Percentiles rank a stretch among this genome's conserved stretches.
phyloP scores from a whole-genome alignment of 1,140 invertebrate species.

The Zaprionus gabonicus region DNA sequence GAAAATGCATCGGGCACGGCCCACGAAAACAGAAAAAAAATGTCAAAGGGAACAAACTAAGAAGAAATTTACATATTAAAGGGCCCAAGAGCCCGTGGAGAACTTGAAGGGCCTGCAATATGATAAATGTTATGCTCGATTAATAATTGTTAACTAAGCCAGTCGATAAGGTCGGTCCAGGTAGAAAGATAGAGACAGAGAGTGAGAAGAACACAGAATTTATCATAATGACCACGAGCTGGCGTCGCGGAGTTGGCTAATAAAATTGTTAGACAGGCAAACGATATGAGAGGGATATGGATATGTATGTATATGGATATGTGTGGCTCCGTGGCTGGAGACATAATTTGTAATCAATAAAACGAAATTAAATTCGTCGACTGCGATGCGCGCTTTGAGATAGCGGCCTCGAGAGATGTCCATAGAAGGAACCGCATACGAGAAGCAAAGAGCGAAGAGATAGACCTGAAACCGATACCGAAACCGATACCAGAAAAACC shows the following conservation, averaged over 20 bases:
- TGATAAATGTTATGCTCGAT: conserved; percentile 84
- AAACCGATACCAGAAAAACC: conserved; percentile 16
- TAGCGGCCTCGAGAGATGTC: conserved; percentile 52
- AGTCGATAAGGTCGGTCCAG: conserved; percentile 59
- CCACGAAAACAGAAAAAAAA: conserved; percentile 51
- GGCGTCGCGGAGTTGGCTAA: conserved; percentile 53
- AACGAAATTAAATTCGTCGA: conserved; percentile 61
- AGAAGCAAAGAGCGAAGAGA: neutral
- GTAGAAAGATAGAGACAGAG: conserved; percentile 16
- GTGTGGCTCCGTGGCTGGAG: conserved; percentile 33
- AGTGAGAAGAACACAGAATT: conserved; percentile 15
- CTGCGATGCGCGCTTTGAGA: conserved; percentile 70
- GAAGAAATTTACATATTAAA: conserved; percentile 69
- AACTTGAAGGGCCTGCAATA: conserved; percentile 11
- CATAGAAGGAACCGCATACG: conserved; percentile 7
- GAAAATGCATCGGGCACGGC: conserved; percentile 40
- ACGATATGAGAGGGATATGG: conserved; percentile 45
- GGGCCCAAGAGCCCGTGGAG: conserved; percentile 23
- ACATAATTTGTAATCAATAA: conserved; percentile 82
- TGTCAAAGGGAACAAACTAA: conserved; percentile 45
- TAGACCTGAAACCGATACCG: conserved; percentile 19
- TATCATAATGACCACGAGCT: conserved; percentile 37
- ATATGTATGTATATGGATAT: conserved; percentile 13
- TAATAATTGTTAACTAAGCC: conserved; percentile 83
- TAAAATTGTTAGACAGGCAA: conserved; percentile 77